phyloP scores from a whole-genome alignment of 2,888 invertebrate species.

The Emmelina monodactyla region DNA sequence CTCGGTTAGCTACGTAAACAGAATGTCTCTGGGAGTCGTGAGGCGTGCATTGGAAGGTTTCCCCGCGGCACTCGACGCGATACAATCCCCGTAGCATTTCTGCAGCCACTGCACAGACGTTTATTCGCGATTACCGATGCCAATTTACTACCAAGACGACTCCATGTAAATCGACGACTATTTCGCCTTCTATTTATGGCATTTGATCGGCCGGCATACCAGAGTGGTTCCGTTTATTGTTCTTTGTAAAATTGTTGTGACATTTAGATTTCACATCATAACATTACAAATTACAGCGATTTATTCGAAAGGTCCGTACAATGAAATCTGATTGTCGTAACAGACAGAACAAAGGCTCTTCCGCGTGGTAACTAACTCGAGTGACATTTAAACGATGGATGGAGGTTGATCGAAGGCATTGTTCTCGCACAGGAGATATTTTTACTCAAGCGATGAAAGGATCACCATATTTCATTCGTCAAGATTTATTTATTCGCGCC shows the following conservation, averaged over 20 bases:
- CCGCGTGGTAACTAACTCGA: slow-evolving; percentile 50
- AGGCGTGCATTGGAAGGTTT: too few relatives aligned
- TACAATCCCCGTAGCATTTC: background rate
- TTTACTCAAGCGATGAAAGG: background rate
- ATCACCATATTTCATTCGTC: too few relatives aligned
- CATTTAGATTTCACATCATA: too few relatives aligned
- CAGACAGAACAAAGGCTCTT: slow-evolving; percentile 46
- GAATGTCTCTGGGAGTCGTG: too few relatives aligned
- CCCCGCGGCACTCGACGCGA: background rate
- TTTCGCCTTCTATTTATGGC: background rate
- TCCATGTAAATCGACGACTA: background rate
- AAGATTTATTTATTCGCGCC: too few relatives aligned
- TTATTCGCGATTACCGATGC: background rate
- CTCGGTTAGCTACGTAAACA: too few relatives aligned
- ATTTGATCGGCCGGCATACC: too few relatives aligned
- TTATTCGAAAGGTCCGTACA: slow-evolving; percentile 29
- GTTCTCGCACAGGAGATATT: slow-evolving; percentile 13
- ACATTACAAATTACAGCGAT: slow-evolving; percentile 24
- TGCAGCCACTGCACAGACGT: background rate
- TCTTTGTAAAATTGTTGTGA: too few relatives aligned
- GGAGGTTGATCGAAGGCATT: slow-evolving; percentile 41
- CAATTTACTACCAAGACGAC: background rate
- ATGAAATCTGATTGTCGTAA: slow-evolving; percentile 42
- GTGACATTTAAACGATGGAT: slow-evolving; percentile 57
- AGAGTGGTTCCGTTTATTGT: too few relatives aligned